phyloP scores from a whole-genome alignment of 2,888 invertebrate genomes.

The Agrotis exclamationis region DNA sequence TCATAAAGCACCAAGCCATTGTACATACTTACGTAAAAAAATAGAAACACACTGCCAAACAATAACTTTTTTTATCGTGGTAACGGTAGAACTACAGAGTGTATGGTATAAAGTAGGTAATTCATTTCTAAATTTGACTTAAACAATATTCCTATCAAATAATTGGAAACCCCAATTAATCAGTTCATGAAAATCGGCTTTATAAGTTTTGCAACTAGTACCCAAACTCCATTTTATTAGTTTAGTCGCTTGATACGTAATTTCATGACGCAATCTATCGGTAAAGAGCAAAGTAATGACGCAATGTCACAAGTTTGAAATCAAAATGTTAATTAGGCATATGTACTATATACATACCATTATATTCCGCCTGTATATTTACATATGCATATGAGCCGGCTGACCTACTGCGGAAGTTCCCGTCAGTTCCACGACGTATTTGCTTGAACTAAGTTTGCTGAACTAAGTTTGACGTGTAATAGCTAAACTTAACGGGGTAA shows the following conservation, averaged over 20 bases:
- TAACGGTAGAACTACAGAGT: not conserved
- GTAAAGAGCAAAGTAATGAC: too few species aligned
- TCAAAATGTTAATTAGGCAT: too few species aligned
- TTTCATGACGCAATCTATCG: too few species aligned
- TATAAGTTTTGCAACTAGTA: too few species aligned
- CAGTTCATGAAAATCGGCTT: too few species aligned
- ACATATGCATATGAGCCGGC: slow-evolving; percentile 36
- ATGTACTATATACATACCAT: not conserved
- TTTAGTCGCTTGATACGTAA: too few species aligned
- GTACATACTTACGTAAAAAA: not conserved
- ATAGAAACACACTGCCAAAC: not conserved
- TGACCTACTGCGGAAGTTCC: slow-evolving; percentile 55
- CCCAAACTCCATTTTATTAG: too few species aligned
- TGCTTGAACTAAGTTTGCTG: slow-evolving; percentile 48
- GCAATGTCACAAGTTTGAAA: not conserved
- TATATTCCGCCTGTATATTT: slow-evolving; percentile 18
- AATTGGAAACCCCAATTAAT: too few species aligned
- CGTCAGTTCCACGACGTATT: slow-evolving; percentile 49
- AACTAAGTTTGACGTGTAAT: slow-evolving; percentile 57
- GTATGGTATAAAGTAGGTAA: too few species aligned
- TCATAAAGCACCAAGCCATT: not conserved
- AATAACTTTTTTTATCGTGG: not conserved
- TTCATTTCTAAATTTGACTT: too few species aligned
- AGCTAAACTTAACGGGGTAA: slow-evolving; percentile 50
- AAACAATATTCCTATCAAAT: too few species aligned